These are phyloP conservation scores for Furcula furcula DNA, from an alignment of 2,888 invertebrate genomes.

Conservation along the genomic window DNA sequence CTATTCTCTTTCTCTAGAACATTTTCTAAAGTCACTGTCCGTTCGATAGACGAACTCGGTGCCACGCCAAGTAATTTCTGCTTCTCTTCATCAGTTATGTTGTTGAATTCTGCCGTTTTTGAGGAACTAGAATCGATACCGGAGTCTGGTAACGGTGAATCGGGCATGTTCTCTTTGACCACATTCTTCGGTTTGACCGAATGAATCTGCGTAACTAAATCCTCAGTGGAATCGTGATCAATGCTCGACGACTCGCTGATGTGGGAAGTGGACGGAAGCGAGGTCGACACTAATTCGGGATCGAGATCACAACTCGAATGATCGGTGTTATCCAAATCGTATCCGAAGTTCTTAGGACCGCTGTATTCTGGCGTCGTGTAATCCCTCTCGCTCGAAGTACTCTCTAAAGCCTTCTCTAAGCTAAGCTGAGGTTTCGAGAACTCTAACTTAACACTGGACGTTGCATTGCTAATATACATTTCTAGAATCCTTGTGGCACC, in stretches of 20 bases:
- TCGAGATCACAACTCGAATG: conserved; percentile 77
- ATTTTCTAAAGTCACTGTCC: conserved; percentile 47
- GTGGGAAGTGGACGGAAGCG: conserved; percentile 77
- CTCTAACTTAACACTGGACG: conserved; percentile 80
- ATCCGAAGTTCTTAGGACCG: conserved; percentile 61
- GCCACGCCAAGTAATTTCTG: conserved; percentile 78
- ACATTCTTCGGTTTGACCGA: conserved; percentile 37
- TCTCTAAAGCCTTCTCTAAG: conserved; percentile 87
- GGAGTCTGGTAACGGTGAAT: conserved; percentile 74
- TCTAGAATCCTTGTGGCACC: conserved; percentile 86
- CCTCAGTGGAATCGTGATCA: conserved; percentile 74
- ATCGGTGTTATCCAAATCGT: conserved; percentile 59
- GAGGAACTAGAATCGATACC: conserved; percentile 66
- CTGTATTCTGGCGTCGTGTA: conserved; percentile 71
- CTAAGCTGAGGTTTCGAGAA: conserved; percentile 88
- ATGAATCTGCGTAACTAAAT: conserved; percentile 66
- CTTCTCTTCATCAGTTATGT: conserved; percentile 97
- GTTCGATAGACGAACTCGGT: conserved; percentile 42
- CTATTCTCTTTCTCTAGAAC: conserved; percentile 60
- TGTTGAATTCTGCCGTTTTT: conserved; percentile 80
- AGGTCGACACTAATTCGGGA: conserved; percentile 73
- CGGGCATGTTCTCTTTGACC: conserved; percentile 66
- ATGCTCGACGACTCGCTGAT: conserved; percentile 74
- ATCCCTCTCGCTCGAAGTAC: conserved; percentile 66
- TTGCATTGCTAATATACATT: conserved; percentile 82